Conservation (phyloP, 2,113 vertebrate genomes). For the Notiomystis cincta region DNA sequence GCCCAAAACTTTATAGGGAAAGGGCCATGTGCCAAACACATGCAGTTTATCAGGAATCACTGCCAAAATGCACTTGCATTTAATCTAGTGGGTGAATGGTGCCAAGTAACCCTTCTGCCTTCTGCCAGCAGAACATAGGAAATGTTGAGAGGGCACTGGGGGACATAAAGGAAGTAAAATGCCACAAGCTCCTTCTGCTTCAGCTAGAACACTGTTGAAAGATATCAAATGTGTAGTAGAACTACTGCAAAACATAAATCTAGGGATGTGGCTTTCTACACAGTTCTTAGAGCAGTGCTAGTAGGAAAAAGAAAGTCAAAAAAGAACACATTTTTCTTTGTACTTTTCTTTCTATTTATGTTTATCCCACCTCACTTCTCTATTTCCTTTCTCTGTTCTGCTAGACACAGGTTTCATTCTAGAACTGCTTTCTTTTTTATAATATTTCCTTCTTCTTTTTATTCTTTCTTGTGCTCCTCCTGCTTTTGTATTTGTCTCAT, state of each 20-base stretch:
- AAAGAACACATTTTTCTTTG: not conserved
- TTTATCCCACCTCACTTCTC: not conserved
- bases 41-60: not conserved
- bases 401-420: not conserved
- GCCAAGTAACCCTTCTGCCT: conserved; percentile 22
- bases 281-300: not conserved
- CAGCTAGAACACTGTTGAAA: not conserved
- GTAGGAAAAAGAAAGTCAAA: not conserved
- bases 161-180: not conserved
- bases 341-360: not conserved
- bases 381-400: not conserved
- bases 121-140: not conserved
- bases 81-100: not conserved
- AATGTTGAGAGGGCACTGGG: not conserved
- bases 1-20: not conserved
- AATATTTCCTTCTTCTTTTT: not conserved
- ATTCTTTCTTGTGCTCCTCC: not conserved
- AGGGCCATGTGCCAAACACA: not conserved
- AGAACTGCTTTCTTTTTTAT: not conserved
- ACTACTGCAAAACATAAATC: not conserved
- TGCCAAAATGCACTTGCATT: conserved; percentile 12
- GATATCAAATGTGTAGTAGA: not conserved
- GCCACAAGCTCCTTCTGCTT: not conserved
- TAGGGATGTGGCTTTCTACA: not conserved
- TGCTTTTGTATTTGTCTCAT: not conserved